Percentiles rank a stretch among this genome's conserved stretches.
Conservation (phyloP, 2,113 vertebrate species). For the Forbesichthys papilliferus region DNA sequence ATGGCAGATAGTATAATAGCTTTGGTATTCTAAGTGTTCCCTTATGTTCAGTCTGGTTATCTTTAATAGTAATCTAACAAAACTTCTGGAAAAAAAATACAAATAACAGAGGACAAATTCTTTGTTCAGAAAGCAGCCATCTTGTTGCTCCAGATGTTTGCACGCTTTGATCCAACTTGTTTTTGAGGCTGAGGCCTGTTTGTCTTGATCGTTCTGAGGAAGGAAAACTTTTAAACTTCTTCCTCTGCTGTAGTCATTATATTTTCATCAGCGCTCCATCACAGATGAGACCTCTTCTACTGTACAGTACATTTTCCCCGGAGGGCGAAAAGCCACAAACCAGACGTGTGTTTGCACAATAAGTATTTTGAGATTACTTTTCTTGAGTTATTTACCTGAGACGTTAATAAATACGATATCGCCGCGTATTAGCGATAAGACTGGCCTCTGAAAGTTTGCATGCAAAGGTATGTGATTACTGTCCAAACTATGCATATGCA, state of each 20-base stretch:
- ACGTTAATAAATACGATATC: constrained; percentile 41
- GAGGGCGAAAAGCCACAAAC: constrained; percentile 7
- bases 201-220: constrained; percentile 45
- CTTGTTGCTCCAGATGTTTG: constrained; percentile 67
- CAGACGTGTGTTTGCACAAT: constrained; percentile 56
- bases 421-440: constrained; percentile 34
- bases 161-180: constrained; percentile 65
- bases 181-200: constrained; percentile 57
- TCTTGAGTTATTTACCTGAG: constrained; percentile 26
- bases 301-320: constrained; percentile 9
- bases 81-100: constrained; percentile 44
- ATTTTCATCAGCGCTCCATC: constrained; percentile 61
- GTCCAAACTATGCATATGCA: constrained; percentile 54
- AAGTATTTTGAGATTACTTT: constrained; percentile 50
- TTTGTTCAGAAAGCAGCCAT: constrained; percentile 45
- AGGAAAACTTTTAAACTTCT: constrained; percentile 52
- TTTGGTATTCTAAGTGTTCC: constrained; percentile 45
- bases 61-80: constrained; percentile 47
- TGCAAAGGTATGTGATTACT: constrained; percentile 54
- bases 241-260: constrained; percentile 61
- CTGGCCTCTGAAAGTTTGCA: constrained; percentile 32
- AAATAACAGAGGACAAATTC: constrained; percentile 6
- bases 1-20: constrained; percentile 28
- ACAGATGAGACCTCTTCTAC: constrained; percentile 31
- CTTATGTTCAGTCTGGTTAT: constrained; percentile 48